Evolutionary conservation across 2,888 invertebrate species (phyloP).

Genomic region (Athalia rosae): DNA sequence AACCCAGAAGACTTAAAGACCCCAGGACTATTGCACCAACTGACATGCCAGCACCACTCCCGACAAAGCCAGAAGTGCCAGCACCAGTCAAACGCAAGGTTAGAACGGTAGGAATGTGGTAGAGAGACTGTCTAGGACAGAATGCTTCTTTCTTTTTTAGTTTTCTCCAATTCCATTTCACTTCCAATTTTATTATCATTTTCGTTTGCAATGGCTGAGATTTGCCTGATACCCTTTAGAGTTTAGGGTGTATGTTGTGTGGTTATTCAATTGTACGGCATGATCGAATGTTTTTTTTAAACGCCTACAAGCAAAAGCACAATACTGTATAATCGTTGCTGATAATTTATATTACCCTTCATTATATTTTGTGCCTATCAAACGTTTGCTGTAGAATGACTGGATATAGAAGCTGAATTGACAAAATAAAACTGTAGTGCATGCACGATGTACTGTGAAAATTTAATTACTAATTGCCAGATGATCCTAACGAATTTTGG

Average conservation of each 20-base stretch:
- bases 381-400: slow-evolving; percentile 25
- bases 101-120: slow-evolving; percentile 63
- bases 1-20: slow-evolving; percentile 62
- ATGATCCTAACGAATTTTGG: neutral
- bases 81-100: slow-evolving; percentile 72
- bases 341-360: neutral
- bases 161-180: slow-evolving; percentile 29
- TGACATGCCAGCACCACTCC: slow-evolving; percentile 62
- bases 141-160: slow-evolving; percentile 49
- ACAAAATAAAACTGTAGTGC: neutral
- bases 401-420: slow-evolving; percentile 7
- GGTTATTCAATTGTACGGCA: slow-evolving; percentile 23
- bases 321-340: neutral
- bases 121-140: slow-evolving; percentile 55
- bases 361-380: slow-evolving; percentile 2
- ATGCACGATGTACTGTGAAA: too few relatives aligned
- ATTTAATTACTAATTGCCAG: too few relatives aligned
- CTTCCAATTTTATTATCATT: slow-evolving; percentile 43
- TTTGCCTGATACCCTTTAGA: neutral
- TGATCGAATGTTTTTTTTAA: slow-evolving; percentile 26
- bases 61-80: slow-evolving; percentile 61
- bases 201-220: slow-evolving; percentile 20
- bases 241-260: slow-evolving; percentile 3
- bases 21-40: slow-evolving; percentile 69
- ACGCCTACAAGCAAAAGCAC: neutral